These are phyloP conservation scores for Lepidocyrtinus sp. DNA, from an alignment of 2,888 invertebrate genomes.

Conservation along the genomic window DNA sequence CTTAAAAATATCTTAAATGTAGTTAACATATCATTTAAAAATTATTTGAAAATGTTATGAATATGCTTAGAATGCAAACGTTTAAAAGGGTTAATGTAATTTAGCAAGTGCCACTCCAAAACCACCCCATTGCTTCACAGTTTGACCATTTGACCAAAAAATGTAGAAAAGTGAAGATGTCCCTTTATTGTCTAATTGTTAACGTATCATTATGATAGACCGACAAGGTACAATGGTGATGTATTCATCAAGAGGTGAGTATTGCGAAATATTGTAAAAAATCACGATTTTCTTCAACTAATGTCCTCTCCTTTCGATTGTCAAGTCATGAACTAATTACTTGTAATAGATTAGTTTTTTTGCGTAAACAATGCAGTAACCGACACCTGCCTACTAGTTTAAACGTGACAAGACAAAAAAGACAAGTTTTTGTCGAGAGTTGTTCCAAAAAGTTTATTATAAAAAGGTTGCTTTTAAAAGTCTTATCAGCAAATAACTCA, in stretches of 20 bases:
- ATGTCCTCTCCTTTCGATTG: background rate
- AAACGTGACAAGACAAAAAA: too few species aligned
- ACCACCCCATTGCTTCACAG: background rate
- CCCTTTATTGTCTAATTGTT: background rate
- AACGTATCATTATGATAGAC: background rate
- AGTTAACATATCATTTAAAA: too few species aligned
- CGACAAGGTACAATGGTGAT: background rate
- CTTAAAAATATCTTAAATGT: too few species aligned
- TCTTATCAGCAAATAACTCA: too few species aligned
- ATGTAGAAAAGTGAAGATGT: background rate
- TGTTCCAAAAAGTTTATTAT: too few species aligned
- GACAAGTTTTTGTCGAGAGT: too few species aligned
- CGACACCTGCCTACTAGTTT: too few species aligned
- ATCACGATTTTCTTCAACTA: conserved; percentile 26
- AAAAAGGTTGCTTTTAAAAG: too few species aligned
- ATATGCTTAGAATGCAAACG: too few species aligned
- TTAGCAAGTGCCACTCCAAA: too few species aligned
- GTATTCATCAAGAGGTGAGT: background rate
- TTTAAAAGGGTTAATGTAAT: too few species aligned
- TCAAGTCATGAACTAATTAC: conserved; percentile 35
- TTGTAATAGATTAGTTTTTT: conserved; percentile 34
- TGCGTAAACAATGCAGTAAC: background rate
- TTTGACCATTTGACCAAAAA: background rate
- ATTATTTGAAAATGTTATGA: too few species aligned
- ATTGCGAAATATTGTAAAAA: background rate